A percentile compares a stretch with the other conserved stretches of the same genome.
phyloP scores from a whole-genome alignment of 1,140 invertebrate genomes.

The Eulimnadia texana region DNA sequence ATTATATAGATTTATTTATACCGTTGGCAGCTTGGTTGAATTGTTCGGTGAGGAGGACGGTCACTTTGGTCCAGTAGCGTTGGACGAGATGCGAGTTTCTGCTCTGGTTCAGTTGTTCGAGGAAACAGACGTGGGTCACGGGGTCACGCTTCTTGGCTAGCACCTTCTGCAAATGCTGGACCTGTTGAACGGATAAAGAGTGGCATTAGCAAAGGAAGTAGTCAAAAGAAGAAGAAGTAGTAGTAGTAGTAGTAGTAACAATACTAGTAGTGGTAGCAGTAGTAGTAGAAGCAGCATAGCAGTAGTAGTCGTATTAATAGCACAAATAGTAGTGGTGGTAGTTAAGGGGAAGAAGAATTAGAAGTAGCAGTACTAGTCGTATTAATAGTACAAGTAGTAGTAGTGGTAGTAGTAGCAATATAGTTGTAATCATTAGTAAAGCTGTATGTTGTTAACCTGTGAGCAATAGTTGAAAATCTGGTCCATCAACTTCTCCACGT shows the following conservation, averaged over 20 bases:
- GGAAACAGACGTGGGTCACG: conserved; percentile 34
- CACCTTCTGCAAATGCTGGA: conserved; percentile 32
- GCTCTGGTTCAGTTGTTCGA: conserved; percentile 31
- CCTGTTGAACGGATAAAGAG: conserved; percentile 9
- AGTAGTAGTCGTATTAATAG: background rate
- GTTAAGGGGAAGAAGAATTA: background rate
- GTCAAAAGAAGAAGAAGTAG: background rate
- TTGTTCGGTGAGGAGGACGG: conserved; percentile 34
- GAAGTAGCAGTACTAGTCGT: too few species aligned
- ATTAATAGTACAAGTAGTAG: background rate
- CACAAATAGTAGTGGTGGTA: background rate
- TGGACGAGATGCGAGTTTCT: conserved; percentile 30
- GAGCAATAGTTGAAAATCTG: conserved; percentile 49
- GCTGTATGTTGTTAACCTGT: conserved; percentile 39
- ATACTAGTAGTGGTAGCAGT: background rate
- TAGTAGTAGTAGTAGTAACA: background rate
- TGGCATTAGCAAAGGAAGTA: background rate
- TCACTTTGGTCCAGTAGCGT: conserved; percentile 39
- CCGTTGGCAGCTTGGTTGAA: conserved; percentile 37
- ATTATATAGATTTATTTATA: conserved; percentile 23
- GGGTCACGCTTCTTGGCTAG: conserved; percentile 38
- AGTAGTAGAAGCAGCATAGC: background rate
- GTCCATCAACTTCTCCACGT: conserved; percentile 59
- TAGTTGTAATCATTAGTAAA: too few species aligned
- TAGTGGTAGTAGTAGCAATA: background rate